phyloP scores from a whole-genome alignment of 1,140 invertebrate species.

The Drosophila kepulauana region DNA sequence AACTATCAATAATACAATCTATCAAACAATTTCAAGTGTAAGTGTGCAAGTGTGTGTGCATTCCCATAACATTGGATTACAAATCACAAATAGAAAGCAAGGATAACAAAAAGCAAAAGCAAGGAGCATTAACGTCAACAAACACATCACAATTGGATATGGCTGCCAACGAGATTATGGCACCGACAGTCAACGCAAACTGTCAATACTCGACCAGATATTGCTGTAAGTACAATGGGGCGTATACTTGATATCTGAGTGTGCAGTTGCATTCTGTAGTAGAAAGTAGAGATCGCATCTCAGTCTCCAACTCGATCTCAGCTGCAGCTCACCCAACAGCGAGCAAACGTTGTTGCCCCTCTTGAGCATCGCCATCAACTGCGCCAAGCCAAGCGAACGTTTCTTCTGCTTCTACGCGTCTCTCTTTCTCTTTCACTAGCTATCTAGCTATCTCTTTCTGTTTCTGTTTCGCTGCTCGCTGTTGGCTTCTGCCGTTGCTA shows the following conservation, averaged over 20 bases:
- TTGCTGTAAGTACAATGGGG: slow-evolving; percentile 72
- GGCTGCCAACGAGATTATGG: slow-evolving; percentile 84
- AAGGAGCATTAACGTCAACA: slow-evolving; percentile 1
- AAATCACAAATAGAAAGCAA: slow-evolving; percentile 24
- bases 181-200: slow-evolving; percentile 82
- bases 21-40: slow-evolving; percentile 11
- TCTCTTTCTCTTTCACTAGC: slow-evolving; percentile 21
- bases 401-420: slow-evolving; percentile 64
- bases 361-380: slow-evolving; percentile 67
- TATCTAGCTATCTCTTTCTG: slow-evolving; percentile 3
- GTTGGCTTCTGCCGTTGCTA: slow-evolving; percentile 65
- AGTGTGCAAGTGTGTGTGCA: neutral
- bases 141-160: slow-evolving; percentile 62
- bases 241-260: slow-evolving; percentile 2
- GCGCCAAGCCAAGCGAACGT: slow-evolving; percentile 37
- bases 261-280: neutral
- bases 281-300: slow-evolving; percentile 17
- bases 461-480: slow-evolving; percentile 39
- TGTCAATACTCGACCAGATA: slow-evolving; percentile 84
- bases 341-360: slow-evolving; percentile 55
- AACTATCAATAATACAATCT: slow-evolving; percentile 53
- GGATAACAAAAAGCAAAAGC: slow-evolving; percentile 39
- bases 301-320: neutral
- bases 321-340: slow-evolving; percentile 33
- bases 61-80: slow-evolving; percentile 61